Percentiles rank a stretch among this genome's conserved stretches.
phyloP scores from a whole-genome alignment of 2,797 vertebrate species.

The Rhincodon typus region DNA sequence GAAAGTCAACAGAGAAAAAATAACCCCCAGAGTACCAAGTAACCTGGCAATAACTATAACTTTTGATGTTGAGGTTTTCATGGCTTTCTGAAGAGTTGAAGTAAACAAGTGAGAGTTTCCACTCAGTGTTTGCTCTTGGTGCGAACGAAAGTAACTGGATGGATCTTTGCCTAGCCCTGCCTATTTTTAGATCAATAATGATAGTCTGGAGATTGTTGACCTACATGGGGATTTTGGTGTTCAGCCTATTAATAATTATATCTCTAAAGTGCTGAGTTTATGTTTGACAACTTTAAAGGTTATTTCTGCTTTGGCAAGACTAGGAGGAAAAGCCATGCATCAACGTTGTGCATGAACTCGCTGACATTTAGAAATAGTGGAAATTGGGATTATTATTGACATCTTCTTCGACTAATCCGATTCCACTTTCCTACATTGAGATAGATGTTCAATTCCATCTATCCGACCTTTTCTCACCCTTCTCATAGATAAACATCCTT shows the following conservation, averaged over 20 bases:
- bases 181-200: background rate
- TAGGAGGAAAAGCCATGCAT: too few species aligned
- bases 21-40: background rate
- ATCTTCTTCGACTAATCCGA: background rate
- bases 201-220: constrained; percentile 11
- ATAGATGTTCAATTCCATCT: too few species aligned
- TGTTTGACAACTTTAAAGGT: constrained; percentile 25
- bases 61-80: background rate
- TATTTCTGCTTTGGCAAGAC: background rate
- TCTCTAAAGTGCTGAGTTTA: constrained; percentile 9
- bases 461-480: background rate
- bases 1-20: constrained; percentile 21
- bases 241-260: constrained; percentile 29
- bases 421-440: background rate
- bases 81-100: background rate
- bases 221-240: background rate
- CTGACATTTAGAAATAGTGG: too few species aligned
- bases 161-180: constrained; percentile 13
- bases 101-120: background rate
- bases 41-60: background rate
- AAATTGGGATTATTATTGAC: background rate
- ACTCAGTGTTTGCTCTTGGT: background rate
- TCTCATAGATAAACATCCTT: background rate
- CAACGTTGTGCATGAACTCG: background rate
- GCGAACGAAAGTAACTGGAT: background rate